Percentiles rank a stretch among this genome's conserved stretches.
phyloP scores from a whole-genome alignment of 1,140 invertebrate genomes.

The Hormaphis cornu region DNA sequence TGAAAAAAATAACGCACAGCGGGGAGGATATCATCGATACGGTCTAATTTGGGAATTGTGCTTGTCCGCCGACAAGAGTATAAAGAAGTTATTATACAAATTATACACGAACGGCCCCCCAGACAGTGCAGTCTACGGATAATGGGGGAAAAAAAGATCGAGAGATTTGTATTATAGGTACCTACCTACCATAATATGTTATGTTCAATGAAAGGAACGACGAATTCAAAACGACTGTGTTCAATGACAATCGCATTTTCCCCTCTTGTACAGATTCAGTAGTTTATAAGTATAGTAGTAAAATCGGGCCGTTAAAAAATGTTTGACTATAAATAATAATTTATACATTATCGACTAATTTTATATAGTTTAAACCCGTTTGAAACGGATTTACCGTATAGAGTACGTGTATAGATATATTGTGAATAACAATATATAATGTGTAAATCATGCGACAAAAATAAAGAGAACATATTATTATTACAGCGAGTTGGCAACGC shows the following conservation, averaged over 20 bases:
- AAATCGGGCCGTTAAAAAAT: background rate
- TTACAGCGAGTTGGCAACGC: no score
- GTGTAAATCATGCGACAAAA: no score
- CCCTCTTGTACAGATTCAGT: background rate
- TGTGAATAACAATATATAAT: no score
- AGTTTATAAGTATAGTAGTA: background rate
- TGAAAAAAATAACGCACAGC: conserved; percentile 11
- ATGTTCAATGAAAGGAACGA: background rate
- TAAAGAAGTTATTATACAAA: conserved; percentile 30
- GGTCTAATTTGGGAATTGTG: conserved; percentile 26
- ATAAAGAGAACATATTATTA: no score
- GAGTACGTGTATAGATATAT: no score
- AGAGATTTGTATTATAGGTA: background rate
- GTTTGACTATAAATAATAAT: no score
- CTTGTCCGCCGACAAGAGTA: conserved; percentile 3
- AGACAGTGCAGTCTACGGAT: conserved; percentile 11
- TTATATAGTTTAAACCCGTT: no score
- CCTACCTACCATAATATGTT: no score
- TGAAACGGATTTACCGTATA: no score
- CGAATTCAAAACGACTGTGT: background rate
- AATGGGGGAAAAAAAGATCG: conserved; percentile 15
- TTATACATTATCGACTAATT: no score
- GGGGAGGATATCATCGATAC: conserved; percentile 23
- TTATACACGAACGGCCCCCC: conserved; percentile 11
- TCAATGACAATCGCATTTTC: conserved; percentile 10